Percentiles rank a stretch among this genome's conserved stretches.
Evolutionary conservation across 2,113 vertebrate species (phyloP).

Genomic region (Bagarius yarrelli): DNA sequence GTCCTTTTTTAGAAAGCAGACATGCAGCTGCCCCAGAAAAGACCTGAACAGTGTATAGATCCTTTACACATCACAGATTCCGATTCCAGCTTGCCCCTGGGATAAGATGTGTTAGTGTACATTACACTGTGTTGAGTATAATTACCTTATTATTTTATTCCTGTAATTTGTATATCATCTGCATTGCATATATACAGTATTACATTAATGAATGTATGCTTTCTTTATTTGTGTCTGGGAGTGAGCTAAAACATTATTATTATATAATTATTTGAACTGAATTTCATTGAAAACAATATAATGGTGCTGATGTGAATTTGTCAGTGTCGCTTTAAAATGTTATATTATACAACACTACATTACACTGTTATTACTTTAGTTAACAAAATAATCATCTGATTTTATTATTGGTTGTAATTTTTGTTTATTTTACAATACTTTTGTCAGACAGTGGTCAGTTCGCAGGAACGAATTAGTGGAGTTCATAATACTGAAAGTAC

Average conservation of each 20-base stretch:
- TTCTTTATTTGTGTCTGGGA: slow-evolving; percentile 48
- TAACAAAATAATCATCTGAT: no score
- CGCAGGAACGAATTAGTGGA: not conserved
- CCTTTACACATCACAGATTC: slow-evolving; percentile 43
- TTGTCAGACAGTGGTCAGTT: not conserved
- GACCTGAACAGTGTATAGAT: slow-evolving; percentile 62
- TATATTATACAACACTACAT: not conserved
- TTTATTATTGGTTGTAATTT: not conserved
- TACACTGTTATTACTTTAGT: not conserved
- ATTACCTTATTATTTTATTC: slow-evolving; percentile 65
- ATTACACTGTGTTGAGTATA: slow-evolving; percentile 75
- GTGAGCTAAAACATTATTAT: slow-evolving; percentile 9
- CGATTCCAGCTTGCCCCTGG: slow-evolving; percentile 66
- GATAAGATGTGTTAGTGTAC: slow-evolving; percentile 72
- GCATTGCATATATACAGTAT: slow-evolving; percentile 59
- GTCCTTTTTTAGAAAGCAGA: slow-evolving; percentile 66
- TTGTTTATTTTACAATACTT: not conserved
- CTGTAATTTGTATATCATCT: slow-evolving; percentile 62
- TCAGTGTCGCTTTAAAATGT: not conserved
- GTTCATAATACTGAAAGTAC: not conserved
- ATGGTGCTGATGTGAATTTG: slow-evolving; percentile 21
- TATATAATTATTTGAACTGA: slow-evolving; percentile 26
- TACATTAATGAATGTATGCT: slow-evolving; percentile 69
- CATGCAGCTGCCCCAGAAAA: slow-evolving; percentile 61
- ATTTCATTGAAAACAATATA: slow-evolving; percentile 28